Evolutionary conservation across 2,888 invertebrate genomes (phyloP).

Genomic region (Candidula unifasciata): DNA sequence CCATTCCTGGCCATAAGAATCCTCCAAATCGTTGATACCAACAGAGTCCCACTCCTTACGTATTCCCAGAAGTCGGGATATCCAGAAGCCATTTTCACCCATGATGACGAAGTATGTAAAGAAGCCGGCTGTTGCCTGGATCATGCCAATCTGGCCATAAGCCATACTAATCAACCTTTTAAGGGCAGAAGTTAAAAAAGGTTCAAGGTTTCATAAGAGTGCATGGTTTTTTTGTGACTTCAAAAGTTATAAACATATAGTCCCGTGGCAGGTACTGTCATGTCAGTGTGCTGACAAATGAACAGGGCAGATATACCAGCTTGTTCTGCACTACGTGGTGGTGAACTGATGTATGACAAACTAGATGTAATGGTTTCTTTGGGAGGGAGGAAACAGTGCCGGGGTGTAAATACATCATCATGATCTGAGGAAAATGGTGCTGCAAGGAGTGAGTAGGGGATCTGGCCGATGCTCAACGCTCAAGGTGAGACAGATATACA

Average conservation of each 20-base stretch:
- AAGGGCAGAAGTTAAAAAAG: not conserved
- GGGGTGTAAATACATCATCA: too few relatives aligned
- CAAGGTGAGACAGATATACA: too few relatives aligned
- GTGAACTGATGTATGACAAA: too few relatives aligned
- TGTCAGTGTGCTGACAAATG: too few relatives aligned
- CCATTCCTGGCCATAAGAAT: constrained; percentile 99
- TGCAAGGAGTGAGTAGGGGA: too few relatives aligned
- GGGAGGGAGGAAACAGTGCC: not conserved
- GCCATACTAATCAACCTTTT: constrained; percentile 96
- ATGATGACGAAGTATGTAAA: constrained; percentile 99
- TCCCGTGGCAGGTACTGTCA: too few relatives aligned
- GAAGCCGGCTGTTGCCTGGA: constrained; percentile 99
- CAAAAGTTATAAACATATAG: too few relatives aligned
- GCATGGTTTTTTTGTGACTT: too few relatives aligned
- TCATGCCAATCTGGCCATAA: constrained; percentile 99
- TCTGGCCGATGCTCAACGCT: too few relatives aligned
- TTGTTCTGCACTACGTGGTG: too few relatives aligned
- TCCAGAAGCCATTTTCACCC: constrained; percentile 99
- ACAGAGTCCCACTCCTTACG: constrained; percentile 99
- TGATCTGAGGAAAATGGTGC: too few relatives aligned
- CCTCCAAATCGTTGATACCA: constrained; percentile 97
- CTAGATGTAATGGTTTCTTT: not conserved
- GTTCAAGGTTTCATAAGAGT: not conserved
- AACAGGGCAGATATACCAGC: too few relatives aligned
- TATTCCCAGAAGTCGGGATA: constrained; percentile 91